Evolutionary conservation across 2,888 invertebrate genomes (phyloP).

Genomic region (Troides aeacus): DNA sequence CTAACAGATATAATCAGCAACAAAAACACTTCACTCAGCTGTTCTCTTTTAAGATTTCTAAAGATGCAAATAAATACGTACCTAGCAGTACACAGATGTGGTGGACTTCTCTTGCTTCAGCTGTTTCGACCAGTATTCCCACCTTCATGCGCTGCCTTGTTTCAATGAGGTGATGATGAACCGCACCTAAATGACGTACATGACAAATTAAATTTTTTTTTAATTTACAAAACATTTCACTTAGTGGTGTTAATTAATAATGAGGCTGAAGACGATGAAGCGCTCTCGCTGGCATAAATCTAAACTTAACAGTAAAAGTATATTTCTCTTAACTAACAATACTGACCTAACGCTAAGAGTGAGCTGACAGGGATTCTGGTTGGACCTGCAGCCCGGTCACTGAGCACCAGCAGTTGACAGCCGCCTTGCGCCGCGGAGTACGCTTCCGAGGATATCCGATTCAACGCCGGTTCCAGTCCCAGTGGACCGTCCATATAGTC

Average conservation of each 20-base stretch:
- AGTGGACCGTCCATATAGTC: conserved; percentile 85
- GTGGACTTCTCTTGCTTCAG: conserved; percentile 97
- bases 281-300: no score
- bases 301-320: no score
- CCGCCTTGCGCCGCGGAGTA: conserved; percentile 87
- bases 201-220: no score
- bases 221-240: no score
- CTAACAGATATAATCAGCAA: not conserved
- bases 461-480: conserved; percentile 90
- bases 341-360: conserved; percentile 85
- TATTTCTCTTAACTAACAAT: no score
- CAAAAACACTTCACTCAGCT: no score
- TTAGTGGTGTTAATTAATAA: no score
- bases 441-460: conserved; percentile 89
- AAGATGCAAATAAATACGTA: conserved; percentile 33
- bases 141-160: conserved; percentile 97
- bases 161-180: conserved; percentile 97
- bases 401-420: conserved; percentile 92
- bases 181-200: conserved; percentile 82
- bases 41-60: no score
- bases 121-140: conserved; percentile 96
- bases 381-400: conserved; percentile 86
- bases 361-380: conserved; percentile 88
- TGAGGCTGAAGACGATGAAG: no score
- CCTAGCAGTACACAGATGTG: conserved; percentile 97